Conservation (phyloP, 2,888 invertebrate genomes). For the Clivina fossor region DNA sequence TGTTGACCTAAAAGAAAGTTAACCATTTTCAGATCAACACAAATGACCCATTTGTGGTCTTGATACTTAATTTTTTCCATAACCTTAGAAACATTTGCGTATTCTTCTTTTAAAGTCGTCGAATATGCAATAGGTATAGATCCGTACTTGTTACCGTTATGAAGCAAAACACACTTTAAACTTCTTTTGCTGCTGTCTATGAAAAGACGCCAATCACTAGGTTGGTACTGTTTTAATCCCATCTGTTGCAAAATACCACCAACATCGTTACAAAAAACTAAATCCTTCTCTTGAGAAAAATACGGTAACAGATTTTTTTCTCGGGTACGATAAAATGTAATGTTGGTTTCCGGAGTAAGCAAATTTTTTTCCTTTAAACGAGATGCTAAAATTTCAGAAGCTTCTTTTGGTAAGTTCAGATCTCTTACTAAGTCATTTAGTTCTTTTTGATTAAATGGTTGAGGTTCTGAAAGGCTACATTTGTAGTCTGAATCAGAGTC, state of each 20-base stretch:
- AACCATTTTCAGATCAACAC: slow-evolving; percentile 32
- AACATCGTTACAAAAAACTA: slow-evolving; percentile 37
- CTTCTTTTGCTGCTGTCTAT: slow-evolving; percentile 38
- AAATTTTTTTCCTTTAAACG: slow-evolving; percentile 38
- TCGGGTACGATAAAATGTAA: slow-evolving; percentile 34
- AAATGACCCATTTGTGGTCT: slow-evolving; percentile 14
- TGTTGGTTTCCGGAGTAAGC: slow-evolving; percentile 18
- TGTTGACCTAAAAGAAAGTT: slow-evolving; percentile 25
- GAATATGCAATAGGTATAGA: slow-evolving; percentile 36
- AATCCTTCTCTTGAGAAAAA: slow-evolving; percentile 34
- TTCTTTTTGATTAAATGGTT: slow-evolving; percentile 38
- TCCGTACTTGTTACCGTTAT: slow-evolving; percentile 37
- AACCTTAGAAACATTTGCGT: slow-evolving; percentile 26
- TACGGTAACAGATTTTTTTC: slow-evolving; percentile 30
- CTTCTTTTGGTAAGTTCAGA: slow-evolving; percentile 39
- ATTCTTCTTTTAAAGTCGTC: slow-evolving; percentile 35
- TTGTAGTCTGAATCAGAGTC: too few relatives aligned
- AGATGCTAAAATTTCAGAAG: slow-evolving; percentile 39
- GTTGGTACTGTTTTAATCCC: slow-evolving; percentile 35
- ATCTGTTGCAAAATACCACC: slow-evolving; percentile 28
- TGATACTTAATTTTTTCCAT: slow-evolving; percentile 33
- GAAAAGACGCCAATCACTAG: slow-evolving; percentile 39
- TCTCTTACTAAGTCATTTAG: slow-evolving; percentile 39
- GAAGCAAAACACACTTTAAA: slow-evolving; percentile 37
- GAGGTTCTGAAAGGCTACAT: too few relatives aligned